Evolutionary conservation across 2,113 vertebrate species (phyloP).

Genomic region (Podarcis cretensis): DNA sequence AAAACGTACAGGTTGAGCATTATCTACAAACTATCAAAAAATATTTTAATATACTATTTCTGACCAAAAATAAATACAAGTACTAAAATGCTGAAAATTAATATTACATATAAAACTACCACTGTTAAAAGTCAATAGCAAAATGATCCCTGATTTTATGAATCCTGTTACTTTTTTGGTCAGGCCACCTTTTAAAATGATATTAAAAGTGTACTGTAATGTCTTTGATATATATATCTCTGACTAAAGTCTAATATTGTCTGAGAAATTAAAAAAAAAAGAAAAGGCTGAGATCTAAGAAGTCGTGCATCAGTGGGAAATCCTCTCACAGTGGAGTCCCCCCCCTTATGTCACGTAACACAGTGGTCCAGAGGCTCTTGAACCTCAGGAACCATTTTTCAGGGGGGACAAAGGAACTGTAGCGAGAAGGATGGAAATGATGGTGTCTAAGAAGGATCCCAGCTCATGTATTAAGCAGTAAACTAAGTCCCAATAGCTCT

Average conservation of each 20-base stretch:
- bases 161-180: slow-evolving; percentile 82
- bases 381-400: neutral
- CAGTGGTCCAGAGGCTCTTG: neutral
- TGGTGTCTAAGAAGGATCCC: neutral
- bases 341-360: neutral
- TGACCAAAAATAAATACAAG: slow-evolving; percentile 85
- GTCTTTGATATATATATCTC: slow-evolving; percentile 79
- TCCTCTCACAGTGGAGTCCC: too few species aligned
- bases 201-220: slow-evolving; percentile 79
- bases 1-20: slow-evolving; percentile 80
- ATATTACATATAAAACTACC: slow-evolving; percentile 86
- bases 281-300: slow-evolving; percentile 65
- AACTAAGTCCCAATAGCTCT: slow-evolving; percentile 66
- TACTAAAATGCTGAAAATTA: slow-evolving; percentile 87
- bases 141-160: slow-evolving; percentile 88
- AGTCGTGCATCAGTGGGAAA: neutral
- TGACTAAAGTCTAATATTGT: slow-evolving; percentile 74
- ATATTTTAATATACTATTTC: slow-evolving; percentile 87
- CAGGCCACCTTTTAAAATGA: slow-evolving; percentile 83
- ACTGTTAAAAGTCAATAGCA: slow-evolving; percentile 84
- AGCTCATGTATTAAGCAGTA: slow-evolving; percentile 70
- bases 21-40: slow-evolving; percentile 86
- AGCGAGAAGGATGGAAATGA: neutral
- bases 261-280: slow-evolving; percentile 76
- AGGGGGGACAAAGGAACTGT: neutral